Evolutionary conservation across 2,113 vertebrate species (phyloP).

Genomic region (Perccottus glenii): DNA sequence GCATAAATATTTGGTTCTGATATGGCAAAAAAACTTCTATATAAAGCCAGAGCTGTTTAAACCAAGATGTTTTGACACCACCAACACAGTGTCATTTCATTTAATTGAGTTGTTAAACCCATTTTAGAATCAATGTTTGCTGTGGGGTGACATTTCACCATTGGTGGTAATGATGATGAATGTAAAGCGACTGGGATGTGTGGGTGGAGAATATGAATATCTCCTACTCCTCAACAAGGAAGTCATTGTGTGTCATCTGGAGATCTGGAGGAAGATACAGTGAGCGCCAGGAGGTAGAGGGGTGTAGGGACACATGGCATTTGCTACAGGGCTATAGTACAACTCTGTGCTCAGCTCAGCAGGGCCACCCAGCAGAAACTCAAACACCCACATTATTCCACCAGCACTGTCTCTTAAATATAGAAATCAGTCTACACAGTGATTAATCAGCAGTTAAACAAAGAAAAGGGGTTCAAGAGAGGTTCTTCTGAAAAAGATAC

Average conservation of each 20-base stretch:
- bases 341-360: conserved; percentile 35
- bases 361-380: conserved; percentile 33
- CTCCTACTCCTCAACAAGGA: conserved; percentile 26
- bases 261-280: conserved; percentile 27
- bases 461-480: background rate
- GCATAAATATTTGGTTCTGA: background rate
- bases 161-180: conserved; percentile 22
- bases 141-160: conserved; percentile 22
- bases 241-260: conserved; percentile 24
- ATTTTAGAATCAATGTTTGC: conserved; percentile 28
- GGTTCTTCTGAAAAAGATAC: background rate
- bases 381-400: conserved; percentile 35
- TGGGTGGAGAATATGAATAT: conserved; percentile 28
- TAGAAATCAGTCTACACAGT: conserved; percentile 7
- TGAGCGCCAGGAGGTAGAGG: conserved; percentile 30
- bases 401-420: conserved; percentile 23
- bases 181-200: conserved; percentile 18
- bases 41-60: background rate
- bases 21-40: background rate
- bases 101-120: conserved; percentile 26
- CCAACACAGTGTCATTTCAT: conserved; percentile 16
- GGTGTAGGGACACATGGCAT: conserved; percentile 33
- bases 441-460: conserved; percentile 6
- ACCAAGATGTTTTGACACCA: conserved; percentile 4
- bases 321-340: conserved; percentile 30